Conservation (phyloP, 2,113 vertebrate genomes). For the Brienomyrus longianalis region DNA sequence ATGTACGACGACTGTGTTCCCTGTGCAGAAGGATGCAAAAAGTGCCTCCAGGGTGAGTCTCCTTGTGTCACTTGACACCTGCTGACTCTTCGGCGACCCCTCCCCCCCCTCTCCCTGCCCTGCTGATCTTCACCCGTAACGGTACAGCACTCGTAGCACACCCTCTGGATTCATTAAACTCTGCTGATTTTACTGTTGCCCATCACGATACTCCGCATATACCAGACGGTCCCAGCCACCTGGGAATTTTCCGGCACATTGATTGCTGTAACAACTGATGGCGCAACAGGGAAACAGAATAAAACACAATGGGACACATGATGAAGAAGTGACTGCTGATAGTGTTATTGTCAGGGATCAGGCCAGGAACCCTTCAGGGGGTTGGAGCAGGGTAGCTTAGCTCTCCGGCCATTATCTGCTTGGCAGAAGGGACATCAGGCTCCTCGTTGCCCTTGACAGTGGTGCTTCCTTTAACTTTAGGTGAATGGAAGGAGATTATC, state of each 20-base stretch:
- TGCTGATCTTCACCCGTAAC: background rate
- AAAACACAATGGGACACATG: background rate
- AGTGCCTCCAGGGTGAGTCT: constrained; percentile 69
- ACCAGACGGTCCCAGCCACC: background rate
- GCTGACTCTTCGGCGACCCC: background rate
- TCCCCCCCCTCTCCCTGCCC: background rate
- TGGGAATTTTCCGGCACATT: background rate
- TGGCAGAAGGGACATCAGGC: too few relatives aligned
- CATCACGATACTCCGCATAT: too few relatives aligned
- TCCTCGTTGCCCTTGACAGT: background rate
- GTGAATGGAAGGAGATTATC: background rate
- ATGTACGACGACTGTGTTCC: constrained; percentile 62
- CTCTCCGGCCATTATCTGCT: background rate
- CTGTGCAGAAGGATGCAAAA: constrained; percentile 78
- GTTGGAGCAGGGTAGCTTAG: background rate
- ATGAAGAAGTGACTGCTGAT: background rate
- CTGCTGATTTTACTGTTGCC: background rate
- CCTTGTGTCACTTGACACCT: background rate
- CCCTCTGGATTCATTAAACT: background rate
- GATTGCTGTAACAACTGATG: background rate
- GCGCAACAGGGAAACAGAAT: background rate
- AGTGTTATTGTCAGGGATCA: background rate
- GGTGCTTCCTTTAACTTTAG: background rate
- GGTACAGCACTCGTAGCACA: background rate
- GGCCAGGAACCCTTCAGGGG: background rate